These are phyloP conservation scores for Periphyllus acericola DNA, from an alignment of 2,888 invertebrate genomes.

Conservation along the genomic window DNA sequence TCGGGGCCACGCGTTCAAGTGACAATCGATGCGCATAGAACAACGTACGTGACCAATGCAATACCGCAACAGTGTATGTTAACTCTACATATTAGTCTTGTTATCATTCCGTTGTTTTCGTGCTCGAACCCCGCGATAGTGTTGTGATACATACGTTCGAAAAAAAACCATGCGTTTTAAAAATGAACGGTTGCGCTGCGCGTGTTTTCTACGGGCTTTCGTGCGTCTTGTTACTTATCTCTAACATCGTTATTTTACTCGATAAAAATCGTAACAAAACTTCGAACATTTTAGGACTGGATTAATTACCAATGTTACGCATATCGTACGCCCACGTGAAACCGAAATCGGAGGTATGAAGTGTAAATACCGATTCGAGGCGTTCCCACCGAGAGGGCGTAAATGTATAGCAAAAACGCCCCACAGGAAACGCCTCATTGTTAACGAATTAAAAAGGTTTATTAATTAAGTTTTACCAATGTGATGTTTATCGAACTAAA, in stretches of 20 bases:
- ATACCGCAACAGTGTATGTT: too few relatives aligned
- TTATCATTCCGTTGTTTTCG: too few relatives aligned
- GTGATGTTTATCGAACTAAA: not conserved
- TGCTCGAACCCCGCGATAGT: not conserved
- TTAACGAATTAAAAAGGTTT: constrained; percentile 21
- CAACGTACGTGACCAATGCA: too few relatives aligned
- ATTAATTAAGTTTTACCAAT: constrained; percentile 20
- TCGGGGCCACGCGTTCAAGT: not conserved
- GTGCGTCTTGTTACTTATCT: too few relatives aligned
- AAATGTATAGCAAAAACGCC: constrained; percentile 31
- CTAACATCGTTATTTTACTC: too few relatives aligned
- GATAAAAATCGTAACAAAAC: not conserved
- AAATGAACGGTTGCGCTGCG: not conserved
- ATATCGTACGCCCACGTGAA: not conserved
- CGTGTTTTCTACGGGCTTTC: too few relatives aligned
- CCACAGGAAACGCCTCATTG: constrained; percentile 48
- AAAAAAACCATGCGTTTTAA: not conserved
- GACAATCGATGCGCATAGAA: not conserved
- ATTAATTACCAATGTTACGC: not conserved
- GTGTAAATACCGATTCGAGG: constrained; percentile 16
- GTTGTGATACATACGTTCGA: not conserved
- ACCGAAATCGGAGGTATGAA: not conserved
- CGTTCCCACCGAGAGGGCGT: constrained; percentile 44
- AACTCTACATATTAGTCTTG: too few relatives aligned
- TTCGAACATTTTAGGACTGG: not conserved